Conservation (phyloP, 2,888 invertebrate genomes). For the Papilio demoleus region DNA sequence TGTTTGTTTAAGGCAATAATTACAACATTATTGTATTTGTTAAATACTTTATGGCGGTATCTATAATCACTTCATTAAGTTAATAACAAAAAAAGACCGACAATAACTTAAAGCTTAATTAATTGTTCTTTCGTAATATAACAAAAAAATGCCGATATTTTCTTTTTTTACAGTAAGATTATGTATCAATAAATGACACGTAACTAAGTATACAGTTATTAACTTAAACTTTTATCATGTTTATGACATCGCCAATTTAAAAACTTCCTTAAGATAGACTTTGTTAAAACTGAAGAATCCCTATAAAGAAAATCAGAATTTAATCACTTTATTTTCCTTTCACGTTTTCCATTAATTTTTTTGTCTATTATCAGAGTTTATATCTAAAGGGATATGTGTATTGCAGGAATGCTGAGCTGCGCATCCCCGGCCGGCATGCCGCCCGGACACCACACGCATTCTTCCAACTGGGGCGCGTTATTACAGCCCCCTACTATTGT, state of each 20-base stretch:
- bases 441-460: conserved; percentile 65
- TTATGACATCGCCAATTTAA: neutral
- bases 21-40: conserved; percentile 19
- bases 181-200: neutral
- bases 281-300: too few relatives aligned
- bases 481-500: conserved; percentile 70
- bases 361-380: neutral
- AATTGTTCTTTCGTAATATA: neutral
- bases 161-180: neutral
- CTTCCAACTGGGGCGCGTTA: conserved; percentile 67
- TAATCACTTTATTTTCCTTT: too few relatives aligned
- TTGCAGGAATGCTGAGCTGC: conserved; percentile 75
- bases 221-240: neutral
- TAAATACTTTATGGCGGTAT: conserved; percentile 21
- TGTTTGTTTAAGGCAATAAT: conserved; percentile 24
- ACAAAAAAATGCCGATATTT: neutral
- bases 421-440: conserved; percentile 78
- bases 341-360: neutral
- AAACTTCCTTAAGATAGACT: neutral
- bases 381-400: conserved; percentile 40
- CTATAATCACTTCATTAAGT: conserved; percentile 17
- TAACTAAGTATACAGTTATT: neutral
- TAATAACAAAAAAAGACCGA: conserved; percentile 26
- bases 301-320: too few relatives aligned
- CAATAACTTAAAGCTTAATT: conserved; percentile 8